phyloP scores from a whole-genome alignment of 2,888 invertebrate species.

The Desoria tigrina region DNA sequence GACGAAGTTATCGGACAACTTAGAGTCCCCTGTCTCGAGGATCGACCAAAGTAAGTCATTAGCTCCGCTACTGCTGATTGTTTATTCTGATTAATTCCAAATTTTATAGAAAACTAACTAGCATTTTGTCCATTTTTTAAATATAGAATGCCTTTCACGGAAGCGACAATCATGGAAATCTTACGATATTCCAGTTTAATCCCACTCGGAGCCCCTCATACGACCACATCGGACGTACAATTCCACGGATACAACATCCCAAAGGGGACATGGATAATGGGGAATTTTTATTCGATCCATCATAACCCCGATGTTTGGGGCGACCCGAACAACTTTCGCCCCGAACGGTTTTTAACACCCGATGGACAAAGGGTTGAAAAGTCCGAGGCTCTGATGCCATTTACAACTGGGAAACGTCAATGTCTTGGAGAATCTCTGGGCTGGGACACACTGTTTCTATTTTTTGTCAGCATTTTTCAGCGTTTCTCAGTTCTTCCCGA shows the following conservation, averaged over 20 bases:
- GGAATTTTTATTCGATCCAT: constrained; percentile 39
- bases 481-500: constrained; percentile 18
- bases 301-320: constrained; percentile 35
- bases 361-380: constrained; percentile 10
- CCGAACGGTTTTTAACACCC: constrained; percentile 37
- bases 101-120: too few species aligned
- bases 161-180: constrained; percentile 40
- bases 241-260: constrained; percentile 41
- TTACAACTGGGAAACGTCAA: too few species aligned
- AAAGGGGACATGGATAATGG: constrained; percentile 37
- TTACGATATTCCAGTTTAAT: constrained; percentile 35
- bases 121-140: background rate
- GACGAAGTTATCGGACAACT: constrained; percentile 32
- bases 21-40: constrained; percentile 32
- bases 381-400: constrained; percentile 26
- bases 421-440: constrained; percentile 36
- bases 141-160: too few species aligned
- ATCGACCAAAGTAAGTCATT: constrained; percentile 3
- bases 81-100: too few species aligned
- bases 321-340: constrained; percentile 42
- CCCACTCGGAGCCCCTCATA: constrained; percentile 39
- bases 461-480: constrained; percentile 31
- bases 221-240: constrained; percentile 29
- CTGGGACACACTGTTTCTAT: constrained; percentile 30
- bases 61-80: too few species aligned